Evolutionary conservation across 37 sponge, comb jelly and placozoan species (phyloP), one percentile per base, ranked within the genome.

Genomic region (Geodia barretti): DNA sequence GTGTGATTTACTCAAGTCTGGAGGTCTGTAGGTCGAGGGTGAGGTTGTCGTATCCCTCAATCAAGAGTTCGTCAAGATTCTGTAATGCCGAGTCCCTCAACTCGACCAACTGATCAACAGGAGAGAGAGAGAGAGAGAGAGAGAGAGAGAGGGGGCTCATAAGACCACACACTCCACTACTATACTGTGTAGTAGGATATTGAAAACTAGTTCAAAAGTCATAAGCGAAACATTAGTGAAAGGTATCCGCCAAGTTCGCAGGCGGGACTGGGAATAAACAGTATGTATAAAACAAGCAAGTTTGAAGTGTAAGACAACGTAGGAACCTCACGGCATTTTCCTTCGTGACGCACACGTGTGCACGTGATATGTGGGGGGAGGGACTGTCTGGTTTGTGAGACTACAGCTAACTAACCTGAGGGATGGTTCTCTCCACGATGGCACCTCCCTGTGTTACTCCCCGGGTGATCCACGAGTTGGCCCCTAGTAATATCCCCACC

Each of bases 401-500:
- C 54, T 47, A 47, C 54, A 17, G 54, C 14, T 47, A 17, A 23
- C 81, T 26, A 0, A 80, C 81, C 81, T 84, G 60, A 2, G 84
- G 75, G 4, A 89, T 38, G 19, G 74, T 47, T 3, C 24, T 5
- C 2, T 39, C 39, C 29, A 79, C 75, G 0, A 68, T 79, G 38
- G 2, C 41, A 60, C 64, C 39, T 8, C 84, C 78, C 62, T 68
- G 20, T 0, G 37, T 7, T 8, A 84, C 80, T 20, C 89, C 89
- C 23, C n/a, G 37, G 35, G 40, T 79, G 41, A 79, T 59, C 75
- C 74, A 70, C 58, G 54, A 26, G 79, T 78, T 89, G 1, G 79
- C 89, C 23, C 68, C 41, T 24, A 89, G 74, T 21, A 83, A 68
- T 36, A 89, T n/a, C 25, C 40, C n/a, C 33, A 89, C 36, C 26